Base-by-base conservation (phyloP, 1,140 invertebrate species). In the Caerostris extrusa region DNA sequence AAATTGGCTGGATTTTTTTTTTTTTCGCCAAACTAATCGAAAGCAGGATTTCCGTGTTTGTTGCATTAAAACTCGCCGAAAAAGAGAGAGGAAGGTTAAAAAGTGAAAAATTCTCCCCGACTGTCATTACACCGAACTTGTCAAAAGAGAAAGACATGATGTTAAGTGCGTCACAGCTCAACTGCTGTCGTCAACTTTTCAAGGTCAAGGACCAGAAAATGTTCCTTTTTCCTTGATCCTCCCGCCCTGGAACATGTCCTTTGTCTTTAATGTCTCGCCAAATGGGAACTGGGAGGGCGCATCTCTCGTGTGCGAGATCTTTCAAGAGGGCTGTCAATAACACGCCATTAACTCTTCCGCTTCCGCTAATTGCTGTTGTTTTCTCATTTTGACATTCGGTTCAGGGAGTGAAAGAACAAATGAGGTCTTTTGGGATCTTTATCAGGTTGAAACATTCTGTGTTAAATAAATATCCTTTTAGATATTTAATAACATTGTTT, bases 161-260 rank as follows among this genome's bases (percentile, higher is more conserved):
- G 71, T 34, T 34, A 34, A 12, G 71, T 77, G 50, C 71, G 71
- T 77, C 71, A 77, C 71, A 77, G 71, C 34, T 77, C 71, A 77
- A 77, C 53, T 77, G 10, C 71, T 34, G 53, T 34, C 71, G 71
- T 77, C 71, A 77, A 34, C 61, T 50, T 34, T 77, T 50, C 71
- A 77, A 77, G 71, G 71, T 77, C 71, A 77, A 77, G 71, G 71
- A 77, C 71, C 71, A 77, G 71, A 77, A 77, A 77, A 77, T 77
- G 71, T 77, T 50, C 50, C 53, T 77, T 77, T 77, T 5, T 12
- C 17, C 53, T 77, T 77, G 34, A 34, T 34, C 34, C 71, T 34
- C 71, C 7, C 14, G 3, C 34, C 34, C 34, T 34, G 2, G 34
- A 34, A 34, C 71, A 53, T 77, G 19, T 50, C 34, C 10, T 77